Conservation (phyloP, 2,797 vertebrate genomes). For the Gobionotothen gibberifrons region DNA sequence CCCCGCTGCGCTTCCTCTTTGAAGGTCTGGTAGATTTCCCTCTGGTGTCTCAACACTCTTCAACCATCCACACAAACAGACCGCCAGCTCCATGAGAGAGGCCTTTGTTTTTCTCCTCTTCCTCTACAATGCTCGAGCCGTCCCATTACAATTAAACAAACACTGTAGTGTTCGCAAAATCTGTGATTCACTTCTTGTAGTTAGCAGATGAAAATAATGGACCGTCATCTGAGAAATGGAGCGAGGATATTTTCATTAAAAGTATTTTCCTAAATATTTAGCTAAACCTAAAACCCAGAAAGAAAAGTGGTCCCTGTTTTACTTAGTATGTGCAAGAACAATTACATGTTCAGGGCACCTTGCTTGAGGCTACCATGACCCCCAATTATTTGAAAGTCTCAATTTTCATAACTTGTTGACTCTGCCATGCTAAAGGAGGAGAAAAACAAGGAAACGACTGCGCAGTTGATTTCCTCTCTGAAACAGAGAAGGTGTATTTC, state of each 20-base stretch:
- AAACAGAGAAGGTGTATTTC: constrained; percentile 44
- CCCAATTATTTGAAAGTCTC: constrained; percentile 46
- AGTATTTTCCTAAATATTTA: constrained; percentile 42
- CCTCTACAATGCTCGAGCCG: constrained; percentile 24
- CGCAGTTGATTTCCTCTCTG: constrained; percentile 45
- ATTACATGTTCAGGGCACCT: constrained; percentile 55
- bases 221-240: constrained; percentile 38
- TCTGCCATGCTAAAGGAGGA: constrained; percentile 30
- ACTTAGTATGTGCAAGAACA: constrained; percentile 38
- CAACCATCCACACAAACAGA: constrained; percentile 67
- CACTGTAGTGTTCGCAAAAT: constrained; percentile 41
- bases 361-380: constrained; percentile 45
- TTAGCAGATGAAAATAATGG: constrained; percentile 32
- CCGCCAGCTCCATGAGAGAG: constrained; percentile 59
- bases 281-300: constrained; percentile 48
- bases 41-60: constrained; percentile 69
- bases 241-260: constrained; percentile 30
- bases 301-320: constrained; percentile 18
- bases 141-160: constrained; percentile 59
- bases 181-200: constrained; percentile 27
- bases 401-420: constrained; percentile 38
- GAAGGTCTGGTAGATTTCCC: constrained; percentile 78
- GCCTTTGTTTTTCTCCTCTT: constrained; percentile 61
- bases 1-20: constrained; percentile 67
- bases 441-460: constrained; percentile 2